Evolutionary conservation across 2,113 vertebrate species (phyloP), one percentile per base, ranked within the genome.

Genomic region (Eublepharis macularius): DNA sequence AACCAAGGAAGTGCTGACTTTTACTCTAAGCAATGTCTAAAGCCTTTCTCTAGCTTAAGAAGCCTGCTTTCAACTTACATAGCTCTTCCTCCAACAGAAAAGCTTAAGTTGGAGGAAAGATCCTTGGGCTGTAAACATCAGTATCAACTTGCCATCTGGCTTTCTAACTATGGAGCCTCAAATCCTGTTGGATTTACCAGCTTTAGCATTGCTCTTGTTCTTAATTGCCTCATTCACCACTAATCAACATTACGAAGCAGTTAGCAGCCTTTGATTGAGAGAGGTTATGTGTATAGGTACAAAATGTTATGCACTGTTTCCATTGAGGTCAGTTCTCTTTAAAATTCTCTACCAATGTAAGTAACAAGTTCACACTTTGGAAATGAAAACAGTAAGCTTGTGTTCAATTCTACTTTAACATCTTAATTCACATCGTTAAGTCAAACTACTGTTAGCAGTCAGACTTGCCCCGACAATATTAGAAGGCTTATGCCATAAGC

Each of bases 201-300:
- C 17, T 69, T 21, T 12, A 32, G 32, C 36, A 43, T 6, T 85
- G 3, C 88, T 66, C 41, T 10, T 6, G 10, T 84, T 84, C 80
- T 63, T 54, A 63, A 43, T 78, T 80, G 45, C n/a, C 78, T 68
- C 9, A 5, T 45, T 88, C 81, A 70, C n/a, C 81, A 54, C 65
- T 43, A 57, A 17, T 83, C 21, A 21, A 73, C 39, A 49, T 39
- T 75, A 83, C 86, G 36, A 83, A 88, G 36, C 66, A 87, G 36
- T 91, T 17, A 1, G 16, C 19, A 29, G 3, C 29, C 80, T 80
- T 89, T 57, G 66, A 16, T 68, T 82, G 47, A 80, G 83, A 76
- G 29, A 2, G 45, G 29, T 80, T 84, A 34, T 0, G 0, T 74
- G 29, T 0, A 0, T 29, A 49, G 7, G 11, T 32, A 66, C 73